Conservation (phyloP, 2,113 vertebrate genomes). For the Cyrtonyx montezumae region DNA sequence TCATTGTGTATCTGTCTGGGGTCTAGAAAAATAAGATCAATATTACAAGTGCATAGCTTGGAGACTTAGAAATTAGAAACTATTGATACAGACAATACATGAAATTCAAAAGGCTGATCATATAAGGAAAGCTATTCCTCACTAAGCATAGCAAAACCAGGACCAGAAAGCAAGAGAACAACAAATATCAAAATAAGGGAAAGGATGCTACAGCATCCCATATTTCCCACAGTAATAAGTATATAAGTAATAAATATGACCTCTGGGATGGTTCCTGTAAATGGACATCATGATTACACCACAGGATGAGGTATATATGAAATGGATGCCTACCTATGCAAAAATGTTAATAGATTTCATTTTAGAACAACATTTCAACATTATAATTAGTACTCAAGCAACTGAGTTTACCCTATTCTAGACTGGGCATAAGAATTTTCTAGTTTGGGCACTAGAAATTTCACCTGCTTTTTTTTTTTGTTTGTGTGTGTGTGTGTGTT, state of each 20-base stretch:
- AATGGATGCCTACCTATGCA: background rate
- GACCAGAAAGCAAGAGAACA: background rate
- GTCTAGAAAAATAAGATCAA: background rate
- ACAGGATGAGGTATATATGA: accelerated
- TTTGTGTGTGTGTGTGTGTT: background rate
- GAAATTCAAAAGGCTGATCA: background rate
- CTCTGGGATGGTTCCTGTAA: background rate
- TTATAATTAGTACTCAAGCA: background rate
- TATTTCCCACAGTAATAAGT: background rate
- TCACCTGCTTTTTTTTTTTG: background rate
- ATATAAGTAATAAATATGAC: background rate
- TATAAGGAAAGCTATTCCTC: background rate
- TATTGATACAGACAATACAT: too few relatives aligned
- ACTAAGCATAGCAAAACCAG: background rate
- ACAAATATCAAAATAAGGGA: background rate
- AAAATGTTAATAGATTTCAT: background rate
- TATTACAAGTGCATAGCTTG: background rate
- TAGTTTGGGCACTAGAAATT: background rate
- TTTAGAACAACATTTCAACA: background rate
- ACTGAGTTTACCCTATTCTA: background rate
- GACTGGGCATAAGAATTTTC: background rate
- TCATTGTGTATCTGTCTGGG: background rate
- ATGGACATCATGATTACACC: accelerated
- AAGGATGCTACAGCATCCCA: background rate
- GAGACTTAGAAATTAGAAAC: background rate